Conservation (phyloP, 2,888 invertebrate species). For the Cheilosia grossa region DNA sequence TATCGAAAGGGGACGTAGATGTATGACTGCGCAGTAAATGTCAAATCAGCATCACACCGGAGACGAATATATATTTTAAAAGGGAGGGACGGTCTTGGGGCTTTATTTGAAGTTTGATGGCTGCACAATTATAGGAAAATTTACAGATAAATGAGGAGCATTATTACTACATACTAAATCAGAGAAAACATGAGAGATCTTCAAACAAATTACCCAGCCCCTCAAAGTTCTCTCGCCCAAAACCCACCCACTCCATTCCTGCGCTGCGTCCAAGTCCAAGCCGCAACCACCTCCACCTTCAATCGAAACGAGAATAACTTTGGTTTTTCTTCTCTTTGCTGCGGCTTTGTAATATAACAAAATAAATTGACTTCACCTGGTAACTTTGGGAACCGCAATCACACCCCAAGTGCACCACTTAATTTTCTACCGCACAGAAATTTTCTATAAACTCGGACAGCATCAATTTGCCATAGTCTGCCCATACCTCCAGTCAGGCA, state of each 20-base stretch:
- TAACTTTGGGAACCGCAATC: constrained; percentile 56
- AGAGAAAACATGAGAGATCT: too few relatives aligned
- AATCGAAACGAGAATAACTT: constrained; percentile 41
- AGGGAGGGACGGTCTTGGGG: neutral
- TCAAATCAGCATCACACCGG: constrained; percentile 1
- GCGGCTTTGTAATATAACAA: constrained; percentile 58
- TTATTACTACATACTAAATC: too few relatives aligned
- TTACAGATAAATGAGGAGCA: too few relatives aligned
- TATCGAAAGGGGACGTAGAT: neutral
- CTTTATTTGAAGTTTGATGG: too few relatives aligned
- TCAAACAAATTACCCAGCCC: too few relatives aligned
- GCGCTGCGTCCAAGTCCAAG: neutral
- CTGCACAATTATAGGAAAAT: too few relatives aligned
- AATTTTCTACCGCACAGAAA: constrained; percentile 69
- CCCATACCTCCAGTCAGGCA: constrained; percentile 56
- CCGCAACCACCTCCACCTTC: neutral
- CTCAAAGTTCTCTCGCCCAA: too few relatives aligned
- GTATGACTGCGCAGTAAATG: constrained; percentile 9
- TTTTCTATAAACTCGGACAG: constrained; percentile 68
- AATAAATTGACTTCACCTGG: constrained; percentile 75
- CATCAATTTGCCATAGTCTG: constrained; percentile 48
- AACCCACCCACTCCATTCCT: too few relatives aligned
- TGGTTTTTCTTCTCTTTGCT: constrained; percentile 11
- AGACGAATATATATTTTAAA: neutral
- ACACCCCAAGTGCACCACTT: constrained; percentile 69